Evolutionary conservation across 1,140 invertebrate species (phyloP).

Genomic region (Neodiprion virginianus): DNA sequence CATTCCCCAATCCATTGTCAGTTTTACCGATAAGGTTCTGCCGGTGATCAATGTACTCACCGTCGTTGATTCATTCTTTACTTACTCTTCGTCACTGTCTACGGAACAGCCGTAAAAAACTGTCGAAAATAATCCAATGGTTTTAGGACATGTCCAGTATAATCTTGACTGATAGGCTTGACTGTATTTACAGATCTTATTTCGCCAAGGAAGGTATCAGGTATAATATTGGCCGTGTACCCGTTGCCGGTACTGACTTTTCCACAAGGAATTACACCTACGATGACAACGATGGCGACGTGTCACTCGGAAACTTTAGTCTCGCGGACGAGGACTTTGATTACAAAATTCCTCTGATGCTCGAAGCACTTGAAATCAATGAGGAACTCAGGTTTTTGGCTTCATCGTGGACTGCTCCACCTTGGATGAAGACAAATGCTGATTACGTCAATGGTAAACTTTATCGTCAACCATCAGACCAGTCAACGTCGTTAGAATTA

Average conservation of each 20-base stretch:
- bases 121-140: too few species aligned
- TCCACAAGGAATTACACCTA: conserved; percentile 75
- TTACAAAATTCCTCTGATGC: conserved; percentile 56
- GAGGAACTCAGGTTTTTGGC: conserved; percentile 64
- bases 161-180: too few species aligned
- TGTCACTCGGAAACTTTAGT: conserved; percentile 44
- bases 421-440: conserved; percentile 92
- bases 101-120: too few species aligned
- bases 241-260: conserved; percentile 76
- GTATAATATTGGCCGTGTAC: conserved; percentile 69
- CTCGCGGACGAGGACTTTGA: conserved; percentile 53
- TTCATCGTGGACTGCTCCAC: conserved; percentile 42
- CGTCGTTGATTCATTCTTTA: too few species aligned
- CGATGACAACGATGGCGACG: conserved; percentile 63
- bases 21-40: too few species aligned
- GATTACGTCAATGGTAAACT: conserved; percentile 41
- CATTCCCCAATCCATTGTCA: too few species aligned
- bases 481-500: too few species aligned
- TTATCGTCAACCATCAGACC: too few species aligned
- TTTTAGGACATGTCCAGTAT: too few species aligned
- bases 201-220: conserved; percentile 62
- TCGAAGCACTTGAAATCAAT: conserved; percentile 41
- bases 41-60: too few species aligned
- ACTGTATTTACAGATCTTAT: conserved; percentile 48
- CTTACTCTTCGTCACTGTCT: too few species aligned